phyloP scores from a whole-genome alignment of 2,888 invertebrate genomes.

The Luperina testacea region DNA sequence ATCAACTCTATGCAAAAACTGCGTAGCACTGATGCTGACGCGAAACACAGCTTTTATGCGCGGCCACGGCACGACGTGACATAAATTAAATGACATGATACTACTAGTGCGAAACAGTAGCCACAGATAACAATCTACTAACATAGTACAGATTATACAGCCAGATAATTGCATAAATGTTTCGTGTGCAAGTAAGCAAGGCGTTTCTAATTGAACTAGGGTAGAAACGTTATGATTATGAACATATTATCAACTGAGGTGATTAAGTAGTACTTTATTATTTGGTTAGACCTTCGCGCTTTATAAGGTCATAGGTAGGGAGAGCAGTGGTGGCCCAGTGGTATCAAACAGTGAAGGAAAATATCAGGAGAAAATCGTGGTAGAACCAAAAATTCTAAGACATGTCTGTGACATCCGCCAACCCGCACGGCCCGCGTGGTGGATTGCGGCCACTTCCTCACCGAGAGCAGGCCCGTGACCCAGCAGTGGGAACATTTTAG shows the following conservation, averaged over 20 bases:
- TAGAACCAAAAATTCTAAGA: too few species aligned
- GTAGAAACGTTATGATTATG: constrained; percentile 21
- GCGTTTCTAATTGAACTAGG: constrained; percentile 38
- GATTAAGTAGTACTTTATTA: constrained; percentile 22
- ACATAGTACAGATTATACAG: constrained; percentile 47
- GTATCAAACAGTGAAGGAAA: too few species aligned
- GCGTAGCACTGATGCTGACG: constrained; percentile 48
- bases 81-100: constrained; percentile 63
- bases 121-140: constrained; percentile 54
- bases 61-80: constrained; percentile 64
- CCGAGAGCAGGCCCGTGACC: too few species aligned
- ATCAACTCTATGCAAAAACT: constrained; percentile 60
- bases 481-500: too few species aligned
- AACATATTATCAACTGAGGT: constrained; percentile 19
- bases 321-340: too few species aligned
- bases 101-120: constrained; percentile 57
- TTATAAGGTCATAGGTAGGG: too few species aligned
- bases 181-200: constrained; percentile 42
- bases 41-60: constrained; percentile 63
- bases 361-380: too few species aligned
- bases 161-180: constrained; percentile 54
- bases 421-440: too few species aligned
- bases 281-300: background rate
- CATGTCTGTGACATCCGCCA: too few species aligned
- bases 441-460: too few species aligned